A percentile compares a stretch with the other conserved stretches of the same genome.
Evolutionary conservation across 1,140 invertebrate genomes (phyloP).

Genomic region (Drosophila cardini): DNA sequence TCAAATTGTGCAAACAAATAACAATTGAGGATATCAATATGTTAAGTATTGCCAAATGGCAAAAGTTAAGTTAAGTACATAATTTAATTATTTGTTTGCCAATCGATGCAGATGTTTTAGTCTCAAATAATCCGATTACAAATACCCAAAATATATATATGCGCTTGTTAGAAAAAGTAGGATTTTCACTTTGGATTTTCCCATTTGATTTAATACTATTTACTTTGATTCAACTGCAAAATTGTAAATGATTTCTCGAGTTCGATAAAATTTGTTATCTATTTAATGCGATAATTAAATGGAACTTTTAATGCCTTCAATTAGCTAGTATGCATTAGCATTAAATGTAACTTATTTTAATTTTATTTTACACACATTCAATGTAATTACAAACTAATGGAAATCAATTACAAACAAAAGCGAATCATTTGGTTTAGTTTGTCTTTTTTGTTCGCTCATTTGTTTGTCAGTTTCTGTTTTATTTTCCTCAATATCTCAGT

Average conservation of each 20-base stretch:
- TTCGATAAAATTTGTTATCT: neutral
- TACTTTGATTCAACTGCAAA: no score
- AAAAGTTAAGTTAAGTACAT: neutral
- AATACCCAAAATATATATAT: no score
- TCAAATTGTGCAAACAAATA: slow-evolving; percentile 6
- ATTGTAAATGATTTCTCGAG: no score
- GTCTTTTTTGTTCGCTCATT: slow-evolving; percentile 1
- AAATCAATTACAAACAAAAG: slow-evolving; percentile 56
- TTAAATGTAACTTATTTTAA: slow-evolving; percentile 6
- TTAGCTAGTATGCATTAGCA: slow-evolving; percentile 38
- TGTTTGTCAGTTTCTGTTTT: slow-evolving; percentile 1
- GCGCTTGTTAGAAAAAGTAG: neutral
- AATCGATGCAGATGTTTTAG: neutral
- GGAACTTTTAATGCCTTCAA: slow-evolving; percentile 43
- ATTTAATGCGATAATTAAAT: slow-evolving; percentile 16
- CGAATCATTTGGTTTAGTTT: slow-evolving; percentile 8
- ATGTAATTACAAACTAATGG: slow-evolving; percentile 41
- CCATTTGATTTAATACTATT: no score
- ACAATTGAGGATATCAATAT: neutral
- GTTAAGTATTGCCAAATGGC: neutral
- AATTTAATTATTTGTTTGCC: neutral
- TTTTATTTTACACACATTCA: slow-evolving; percentile 55
- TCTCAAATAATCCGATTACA: neutral
- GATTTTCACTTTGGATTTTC: no score
- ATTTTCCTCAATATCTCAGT: no score